These are phyloP conservation scores for Tyria jacobaeae DNA, from an alignment of 2,888 invertebrate species.

Conservation along the genomic window DNA sequence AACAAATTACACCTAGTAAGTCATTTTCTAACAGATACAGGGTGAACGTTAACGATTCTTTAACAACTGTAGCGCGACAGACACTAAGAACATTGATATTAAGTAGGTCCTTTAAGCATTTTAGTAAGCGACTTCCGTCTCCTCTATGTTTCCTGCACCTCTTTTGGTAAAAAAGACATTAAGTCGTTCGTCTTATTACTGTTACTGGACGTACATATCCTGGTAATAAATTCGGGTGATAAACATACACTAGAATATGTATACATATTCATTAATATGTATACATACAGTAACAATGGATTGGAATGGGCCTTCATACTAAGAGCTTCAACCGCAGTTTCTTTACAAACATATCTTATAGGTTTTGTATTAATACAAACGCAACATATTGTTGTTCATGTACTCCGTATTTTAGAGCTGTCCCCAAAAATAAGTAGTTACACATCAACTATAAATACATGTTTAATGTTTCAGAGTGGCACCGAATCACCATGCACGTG, in stretches of 20 bases:
- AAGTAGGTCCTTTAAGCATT: not conserved
- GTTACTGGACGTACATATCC: not conserved
- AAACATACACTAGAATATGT: not conserved
- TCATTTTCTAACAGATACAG: not conserved
- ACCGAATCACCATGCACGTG: slow-evolving; percentile 79
- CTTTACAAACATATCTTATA: not conserved
- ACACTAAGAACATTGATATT: not conserved
- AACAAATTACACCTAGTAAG: too few relatives aligned
- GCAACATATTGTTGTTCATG: not conserved
- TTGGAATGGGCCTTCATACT: not conserved
- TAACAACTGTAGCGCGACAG: not conserved
- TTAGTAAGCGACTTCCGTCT: not conserved
- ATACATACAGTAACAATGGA: not conserved
- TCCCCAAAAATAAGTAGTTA: slow-evolving; percentile 15
- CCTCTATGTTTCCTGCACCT: not conserved
- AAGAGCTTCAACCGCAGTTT: too few relatives aligned
- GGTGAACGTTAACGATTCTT: too few relatives aligned
- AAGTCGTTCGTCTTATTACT: not conserved
- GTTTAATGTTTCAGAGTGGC: slow-evolving; percentile 74
- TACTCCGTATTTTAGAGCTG: slow-evolving; percentile 5
- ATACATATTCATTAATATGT: too few relatives aligned
- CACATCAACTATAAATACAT: slow-evolving; percentile 18
- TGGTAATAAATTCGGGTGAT: not conserved
- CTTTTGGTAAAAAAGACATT: slow-evolving; percentile 5
- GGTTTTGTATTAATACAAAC: not conserved